Percentiles rank a stretch among this genome's conserved stretches.
These are phyloP conservation scores for Elanoides forficatus DNA, from an alignment of 2,113 vertebrate genomes.

Conservation along the genomic window DNA sequence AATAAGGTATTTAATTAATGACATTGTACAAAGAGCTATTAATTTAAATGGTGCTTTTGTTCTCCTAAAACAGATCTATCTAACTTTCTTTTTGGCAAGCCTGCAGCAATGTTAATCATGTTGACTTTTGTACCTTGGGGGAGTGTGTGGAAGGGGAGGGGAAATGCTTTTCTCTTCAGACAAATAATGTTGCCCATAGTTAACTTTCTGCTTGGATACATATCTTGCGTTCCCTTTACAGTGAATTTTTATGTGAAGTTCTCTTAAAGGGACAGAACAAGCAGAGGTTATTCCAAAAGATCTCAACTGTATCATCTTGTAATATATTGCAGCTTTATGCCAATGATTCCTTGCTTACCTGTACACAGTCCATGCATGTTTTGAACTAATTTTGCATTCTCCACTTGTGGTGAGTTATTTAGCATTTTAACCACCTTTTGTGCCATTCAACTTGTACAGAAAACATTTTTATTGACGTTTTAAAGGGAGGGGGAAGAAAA, in stretches of 20 bases:
- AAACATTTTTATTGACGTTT: conserved; percentile 80
- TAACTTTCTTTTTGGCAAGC: conserved; percentile 54
- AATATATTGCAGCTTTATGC: conserved; percentile 82
- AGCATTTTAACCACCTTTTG: conserved; percentile 70
- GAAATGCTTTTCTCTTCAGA: conserved; percentile 55
- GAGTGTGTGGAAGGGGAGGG: neutral
- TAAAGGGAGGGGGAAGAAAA: conserved; percentile 64
- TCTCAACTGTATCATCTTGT: conserved; percentile 73
- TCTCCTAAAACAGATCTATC: conserved; percentile 38
- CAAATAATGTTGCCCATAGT: neutral
- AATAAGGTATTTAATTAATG: conserved; percentile 60
- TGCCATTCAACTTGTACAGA: conserved; percentile 83
- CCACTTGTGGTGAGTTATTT: conserved; percentile 70
- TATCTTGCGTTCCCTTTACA: conserved; percentile 14
- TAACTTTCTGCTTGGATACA: conserved; percentile 42
- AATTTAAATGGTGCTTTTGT: conserved; percentile 54
- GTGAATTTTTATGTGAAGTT: conserved; percentile 34
- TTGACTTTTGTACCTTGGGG: conserved; percentile 41
- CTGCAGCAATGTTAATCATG: conserved; percentile 5
- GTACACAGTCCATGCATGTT: conserved; percentile 76
- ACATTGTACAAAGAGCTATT: conserved; percentile 56
- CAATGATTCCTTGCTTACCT: conserved; percentile 76
- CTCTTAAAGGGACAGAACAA: conserved; percentile 57
- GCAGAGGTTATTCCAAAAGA: conserved; percentile 66
- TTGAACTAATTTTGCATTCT: conserved; percentile 74